Conservation (phyloP, 2,888 invertebrate species). For the Dolomedes plantarius region DNA sequence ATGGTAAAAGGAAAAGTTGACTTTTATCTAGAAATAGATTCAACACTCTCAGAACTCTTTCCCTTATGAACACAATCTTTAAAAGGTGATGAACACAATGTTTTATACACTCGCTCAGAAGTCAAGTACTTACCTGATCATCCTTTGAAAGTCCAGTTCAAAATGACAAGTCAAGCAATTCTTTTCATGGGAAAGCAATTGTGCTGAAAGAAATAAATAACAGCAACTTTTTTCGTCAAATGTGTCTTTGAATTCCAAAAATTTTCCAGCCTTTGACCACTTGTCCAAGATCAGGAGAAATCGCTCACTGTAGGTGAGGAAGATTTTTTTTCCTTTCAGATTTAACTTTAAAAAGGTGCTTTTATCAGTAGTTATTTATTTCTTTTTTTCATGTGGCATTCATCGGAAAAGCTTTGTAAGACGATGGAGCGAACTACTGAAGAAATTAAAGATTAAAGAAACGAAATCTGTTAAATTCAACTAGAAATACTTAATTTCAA, state of each 20-base stretch:
- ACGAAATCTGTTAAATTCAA: too few species aligned
- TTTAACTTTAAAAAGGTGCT: background rate
- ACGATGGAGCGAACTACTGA: too few species aligned
- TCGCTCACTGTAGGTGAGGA: background rate
- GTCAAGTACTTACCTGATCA: background rate
- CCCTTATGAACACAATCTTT: too few species aligned
- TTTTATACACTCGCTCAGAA: too few species aligned
- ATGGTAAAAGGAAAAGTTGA: too few species aligned
- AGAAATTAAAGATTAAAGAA: too few species aligned
- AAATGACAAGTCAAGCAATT: slow-evolving; percentile 3
- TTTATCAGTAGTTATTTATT: background rate
- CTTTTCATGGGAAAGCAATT: background rate
- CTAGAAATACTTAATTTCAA: too few species aligned
- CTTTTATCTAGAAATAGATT: too few species aligned
- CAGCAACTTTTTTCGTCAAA: background rate
- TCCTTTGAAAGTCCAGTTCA: background rate
- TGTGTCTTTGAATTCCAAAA: background rate
- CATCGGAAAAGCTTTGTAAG: too few species aligned
- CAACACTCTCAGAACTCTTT: too few species aligned
- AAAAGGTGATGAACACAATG: too few species aligned
- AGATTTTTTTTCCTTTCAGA: background rate
- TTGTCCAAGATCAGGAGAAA: background rate
- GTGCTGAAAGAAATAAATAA: background rate
- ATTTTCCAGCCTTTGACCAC: background rate
- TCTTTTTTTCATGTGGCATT: background rate